Base-by-base conservation (phyloP, 2,797 vertebrate genomes). In the Tokudaia muenninki region DNA sequence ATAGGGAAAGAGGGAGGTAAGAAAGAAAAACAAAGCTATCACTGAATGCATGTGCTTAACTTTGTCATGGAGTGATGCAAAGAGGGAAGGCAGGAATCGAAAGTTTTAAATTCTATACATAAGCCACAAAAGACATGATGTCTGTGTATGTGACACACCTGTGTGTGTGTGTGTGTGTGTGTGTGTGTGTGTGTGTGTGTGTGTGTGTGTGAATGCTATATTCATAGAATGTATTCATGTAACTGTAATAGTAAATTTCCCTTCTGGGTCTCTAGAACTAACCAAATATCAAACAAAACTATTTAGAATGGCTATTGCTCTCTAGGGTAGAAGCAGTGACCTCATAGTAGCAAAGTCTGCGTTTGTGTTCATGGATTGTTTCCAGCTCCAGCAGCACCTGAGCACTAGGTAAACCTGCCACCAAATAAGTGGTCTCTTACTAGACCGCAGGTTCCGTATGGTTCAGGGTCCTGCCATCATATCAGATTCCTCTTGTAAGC, bases 261-360 rank as follows among this genome's bases (percentile, higher is more conserved):
- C 77, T 93, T 78, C 41, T 81, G 44, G 61, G 88, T 94, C 84
- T 91, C 94, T 91, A 92, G 44, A 91, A 81, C 74, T 88, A 88
- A 93, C 77, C 77, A 94, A 74, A 75, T 78, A 31, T 70, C 55
- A 91, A 65, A 67, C 90, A 75, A 52, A 65, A 82, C 78, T 57
- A 3, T 63, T 57, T 88, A 93, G 86, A 41, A 47, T 81, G 47
- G 50, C 41, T 61, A 72, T 34, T 34, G 44, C 24, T 79, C 8
- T 94, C 87, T 47, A 88, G 55, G 41, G 44, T 92, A 88, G 92
- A 94, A 94, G 75, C 90, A 77, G 7, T 94, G 24, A 82, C 52
- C 81, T 86, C 94, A 83, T 87, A 94, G 57, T 84, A 94, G 84
- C 88, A 47, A 97, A 90, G 65, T 94, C 81, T 65, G 4, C 80